These are phyloP conservation scores for Rallus crepitans DNA, from an alignment of 2,797 vertebrate species.

Conservation along the genomic window DNA sequence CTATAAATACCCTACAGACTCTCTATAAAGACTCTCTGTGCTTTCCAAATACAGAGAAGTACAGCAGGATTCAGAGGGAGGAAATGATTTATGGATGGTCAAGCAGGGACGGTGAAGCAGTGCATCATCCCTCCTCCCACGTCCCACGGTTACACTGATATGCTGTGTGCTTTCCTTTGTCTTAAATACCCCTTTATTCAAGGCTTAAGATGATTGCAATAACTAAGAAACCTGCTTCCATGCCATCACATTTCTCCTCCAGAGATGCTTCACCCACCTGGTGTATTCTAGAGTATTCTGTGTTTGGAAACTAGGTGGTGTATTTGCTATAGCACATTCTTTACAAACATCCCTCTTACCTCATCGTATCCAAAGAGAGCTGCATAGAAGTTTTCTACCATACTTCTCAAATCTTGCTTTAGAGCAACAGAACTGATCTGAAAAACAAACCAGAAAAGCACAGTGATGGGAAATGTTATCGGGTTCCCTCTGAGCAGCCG, in stretches of 20 bases:
- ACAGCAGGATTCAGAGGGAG: background rate
- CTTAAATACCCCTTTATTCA: background rate
- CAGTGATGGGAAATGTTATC: background rate
- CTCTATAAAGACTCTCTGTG: background rate
- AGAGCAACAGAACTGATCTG: slow-evolving; percentile 89
- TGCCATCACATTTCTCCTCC: background rate
- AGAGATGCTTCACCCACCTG: background rate
- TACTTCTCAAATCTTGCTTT: slow-evolving; percentile 87
- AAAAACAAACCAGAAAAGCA: slow-evolving; percentile 61
- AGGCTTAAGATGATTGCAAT: background rate
- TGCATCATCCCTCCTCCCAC: background rate
- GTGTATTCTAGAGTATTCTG: background rate
- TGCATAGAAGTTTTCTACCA: slow-evolving; percentile 95
- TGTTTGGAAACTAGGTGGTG: background rate
- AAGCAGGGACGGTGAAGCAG: background rate
- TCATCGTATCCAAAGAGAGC: slow-evolving; percentile 97
- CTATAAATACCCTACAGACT: background rate
- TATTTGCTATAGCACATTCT: background rate
- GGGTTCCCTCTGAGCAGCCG: background rate
- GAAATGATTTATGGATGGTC: background rate
- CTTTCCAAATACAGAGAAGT: background rate
- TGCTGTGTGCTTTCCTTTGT: background rate
- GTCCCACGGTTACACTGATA: background rate
- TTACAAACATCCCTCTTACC: slow-evolving; percentile 79
- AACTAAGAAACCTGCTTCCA: background rate